Percentiles rank a stretch among this genome's conserved stretches.
These are phyloP conservation scores for Salvelinus fontinalis DNA, from an alignment of 2,113 vertebrate species.

Conservation along the genomic window DNA sequence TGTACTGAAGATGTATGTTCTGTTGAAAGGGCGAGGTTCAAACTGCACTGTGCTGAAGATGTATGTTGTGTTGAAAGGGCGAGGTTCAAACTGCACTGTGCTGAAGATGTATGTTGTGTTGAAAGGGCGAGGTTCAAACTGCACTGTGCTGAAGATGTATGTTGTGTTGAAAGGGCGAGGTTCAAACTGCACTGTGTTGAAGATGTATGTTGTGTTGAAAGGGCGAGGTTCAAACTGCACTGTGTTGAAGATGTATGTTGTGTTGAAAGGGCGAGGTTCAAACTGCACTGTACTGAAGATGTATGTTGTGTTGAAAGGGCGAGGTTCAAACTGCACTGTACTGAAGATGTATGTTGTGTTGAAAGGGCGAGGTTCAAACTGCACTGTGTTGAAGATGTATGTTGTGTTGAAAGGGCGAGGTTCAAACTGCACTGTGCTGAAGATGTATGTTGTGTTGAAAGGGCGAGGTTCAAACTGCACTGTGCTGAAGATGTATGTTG, in stretches of 20 bases:
- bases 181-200: constrained; percentile 52
- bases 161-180: constrained; percentile 63
- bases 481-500: constrained; percentile 60
- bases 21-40: constrained; percentile 64
- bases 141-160: constrained; percentile 58
- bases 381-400: constrained; percentile 58
- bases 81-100: constrained; percentile 57
- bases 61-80: constrained; percentile 68
- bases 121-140: constrained; percentile 64
- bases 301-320: constrained; percentile 68
- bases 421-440: constrained; percentile 53
- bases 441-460: constrained; percentile 68
- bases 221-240: constrained; percentile 60
- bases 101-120: constrained; percentile 65
- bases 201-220: constrained; percentile 68
- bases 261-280: constrained; percentile 64
- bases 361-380: constrained; percentile 64
- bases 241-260: constrained; percentile 61
- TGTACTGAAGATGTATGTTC: constrained; percentile 60
- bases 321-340: constrained; percentile 55
- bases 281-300: constrained; percentile 49
- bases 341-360: constrained; percentile 65
- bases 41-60: constrained; percentile 51
- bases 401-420: constrained; percentile 63
- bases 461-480: constrained; percentile 61